Conservation (phyloP, 2,113 vertebrate genomes). For the Oryzias celebensis region DNA sequence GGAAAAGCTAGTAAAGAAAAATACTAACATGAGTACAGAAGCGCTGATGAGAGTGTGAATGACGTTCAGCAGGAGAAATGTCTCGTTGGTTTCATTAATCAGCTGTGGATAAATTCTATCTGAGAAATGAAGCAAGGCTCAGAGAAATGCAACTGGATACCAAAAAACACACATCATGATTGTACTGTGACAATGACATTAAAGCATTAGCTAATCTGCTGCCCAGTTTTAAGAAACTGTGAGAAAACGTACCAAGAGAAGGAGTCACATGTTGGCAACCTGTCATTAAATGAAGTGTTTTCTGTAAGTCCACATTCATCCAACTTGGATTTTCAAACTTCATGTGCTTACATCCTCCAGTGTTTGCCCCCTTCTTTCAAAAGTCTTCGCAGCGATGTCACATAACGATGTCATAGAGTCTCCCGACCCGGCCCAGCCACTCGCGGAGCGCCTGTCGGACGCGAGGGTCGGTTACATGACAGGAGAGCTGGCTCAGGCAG, state of each 20-base stretch:
- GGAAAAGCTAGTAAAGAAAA: too few species aligned
- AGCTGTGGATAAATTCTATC: not conserved
- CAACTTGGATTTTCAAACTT: not conserved
- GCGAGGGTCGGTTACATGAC: conserved; percentile 88
- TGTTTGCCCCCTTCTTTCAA: not conserved
- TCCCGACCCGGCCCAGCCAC: conserved; percentile 91
- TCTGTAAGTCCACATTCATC: too few species aligned
- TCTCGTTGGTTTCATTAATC: too few species aligned
- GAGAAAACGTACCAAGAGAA: too few species aligned
- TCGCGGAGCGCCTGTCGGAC: conserved; percentile 93
- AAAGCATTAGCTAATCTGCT: not conserved
- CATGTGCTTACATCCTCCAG: not conserved
- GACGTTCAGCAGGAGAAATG: not conserved
- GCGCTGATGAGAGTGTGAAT: not conserved
- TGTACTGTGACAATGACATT: fast-evolving
- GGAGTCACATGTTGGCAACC: too few species aligned
- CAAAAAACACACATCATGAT: not conserved
- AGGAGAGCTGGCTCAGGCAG: conserved; percentile 94
- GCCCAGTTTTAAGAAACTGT: not conserved
- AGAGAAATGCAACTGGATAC: not conserved
- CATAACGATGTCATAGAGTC: conserved; percentile 90
- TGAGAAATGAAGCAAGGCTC: not conserved
- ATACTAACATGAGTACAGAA: not conserved
- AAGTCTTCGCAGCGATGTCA: conserved; percentile 23
- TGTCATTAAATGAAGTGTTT: too few species aligned